Percentiles rank a stretch among this genome's conserved stretches.
Conservation (phyloP, 2,113 vertebrate species). For the Saguinus midas region DNA sequence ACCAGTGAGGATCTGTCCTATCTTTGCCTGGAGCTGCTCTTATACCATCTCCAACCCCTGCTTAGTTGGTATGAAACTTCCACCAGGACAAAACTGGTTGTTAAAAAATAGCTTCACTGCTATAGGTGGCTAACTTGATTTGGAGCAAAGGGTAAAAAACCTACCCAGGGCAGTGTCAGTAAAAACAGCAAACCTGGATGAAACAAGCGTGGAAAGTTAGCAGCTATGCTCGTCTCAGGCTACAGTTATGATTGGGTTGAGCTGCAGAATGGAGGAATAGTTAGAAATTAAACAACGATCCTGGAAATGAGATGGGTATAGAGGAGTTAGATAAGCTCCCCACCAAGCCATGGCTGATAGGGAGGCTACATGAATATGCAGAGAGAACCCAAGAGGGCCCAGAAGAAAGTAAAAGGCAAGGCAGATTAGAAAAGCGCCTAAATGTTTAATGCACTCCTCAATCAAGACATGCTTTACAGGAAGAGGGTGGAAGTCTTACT, state of each 20-base stretch:
- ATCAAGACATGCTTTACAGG: not conserved
- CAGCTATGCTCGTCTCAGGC: not conserved
- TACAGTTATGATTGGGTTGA: not conserved
- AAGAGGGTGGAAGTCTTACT: not conserved
- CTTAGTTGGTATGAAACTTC: not conserved
- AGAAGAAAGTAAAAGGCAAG: not conserved
- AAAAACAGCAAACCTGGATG: not conserved
- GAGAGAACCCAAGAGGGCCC: not conserved
- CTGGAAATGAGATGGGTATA: not conserved
- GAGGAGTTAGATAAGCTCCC: not conserved
- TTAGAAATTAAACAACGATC: constrained; percentile 23
- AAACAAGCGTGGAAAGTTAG: not conserved
- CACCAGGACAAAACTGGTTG: not conserved
- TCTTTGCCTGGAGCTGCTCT: not conserved
- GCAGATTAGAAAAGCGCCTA: not conserved
- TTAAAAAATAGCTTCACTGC: not conserved
- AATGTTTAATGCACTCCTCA: not conserved
- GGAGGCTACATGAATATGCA: not conserved
- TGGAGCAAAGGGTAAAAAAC: not conserved
- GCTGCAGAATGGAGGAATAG: not conserved
- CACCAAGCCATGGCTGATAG: not conserved
- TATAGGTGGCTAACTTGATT: not conserved
- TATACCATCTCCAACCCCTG: too few relatives aligned
- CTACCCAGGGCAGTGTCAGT: not conserved
- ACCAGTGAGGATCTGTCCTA: not conserved